Evolutionary conservation across 2,113 vertebrate genomes (phyloP).

Genomic region (Promerops cafer): DNA sequence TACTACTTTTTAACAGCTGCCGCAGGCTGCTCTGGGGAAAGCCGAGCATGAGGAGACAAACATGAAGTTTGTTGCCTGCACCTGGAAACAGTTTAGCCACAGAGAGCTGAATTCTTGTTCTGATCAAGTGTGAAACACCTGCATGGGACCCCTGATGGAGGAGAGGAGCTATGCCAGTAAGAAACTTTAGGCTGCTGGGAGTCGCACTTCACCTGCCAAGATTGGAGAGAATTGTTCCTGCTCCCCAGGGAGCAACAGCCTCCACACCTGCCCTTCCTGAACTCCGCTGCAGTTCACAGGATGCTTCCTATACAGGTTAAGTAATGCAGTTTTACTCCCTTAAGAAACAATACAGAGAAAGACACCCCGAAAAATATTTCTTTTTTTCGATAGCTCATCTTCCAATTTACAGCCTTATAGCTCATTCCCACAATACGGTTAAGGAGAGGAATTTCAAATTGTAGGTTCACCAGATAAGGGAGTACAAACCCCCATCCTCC

Average conservation of each 20-base stretch:
- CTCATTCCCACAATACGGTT: background rate
- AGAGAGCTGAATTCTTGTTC: background rate
- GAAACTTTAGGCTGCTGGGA: background rate
- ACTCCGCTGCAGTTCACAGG: accelerated
- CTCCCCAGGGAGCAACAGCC: background rate
- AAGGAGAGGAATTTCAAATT: background rate
- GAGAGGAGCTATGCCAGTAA: background rate
- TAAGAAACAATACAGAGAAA: background rate
- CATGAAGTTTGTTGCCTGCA: background rate
- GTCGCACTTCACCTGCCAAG: accelerated
- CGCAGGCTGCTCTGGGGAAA: background rate
- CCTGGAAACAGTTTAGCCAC: background rate
- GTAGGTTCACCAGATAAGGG: background rate
- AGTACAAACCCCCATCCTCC: background rate
- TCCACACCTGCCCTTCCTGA: background rate
- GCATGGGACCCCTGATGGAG: background rate
- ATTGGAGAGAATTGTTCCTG: background rate
- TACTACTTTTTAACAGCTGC: background rate
- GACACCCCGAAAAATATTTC: background rate
- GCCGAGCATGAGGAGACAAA: background rate
- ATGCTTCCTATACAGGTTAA: background rate
- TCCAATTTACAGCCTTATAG: background rate
- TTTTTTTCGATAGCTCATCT: background rate
- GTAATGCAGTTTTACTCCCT: background rate
- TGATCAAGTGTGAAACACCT: background rate